Evolutionary conservation across 35 echinoderm and acorn worm genomes (phyloP).

Genomic region (Nesometra sesokonis): DNA sequence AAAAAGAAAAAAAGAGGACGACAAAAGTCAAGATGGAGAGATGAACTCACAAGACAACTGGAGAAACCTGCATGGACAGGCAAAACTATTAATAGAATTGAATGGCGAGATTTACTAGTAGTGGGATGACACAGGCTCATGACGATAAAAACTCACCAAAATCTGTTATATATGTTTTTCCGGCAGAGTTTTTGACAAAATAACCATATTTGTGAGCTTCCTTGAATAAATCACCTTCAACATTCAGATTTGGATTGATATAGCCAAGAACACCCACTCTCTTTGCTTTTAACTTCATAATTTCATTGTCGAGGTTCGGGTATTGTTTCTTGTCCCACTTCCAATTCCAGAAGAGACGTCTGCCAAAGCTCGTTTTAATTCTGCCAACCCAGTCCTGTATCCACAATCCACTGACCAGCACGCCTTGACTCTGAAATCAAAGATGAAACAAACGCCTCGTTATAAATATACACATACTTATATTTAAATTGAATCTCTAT

Average conservation of each 20-base stretch:
- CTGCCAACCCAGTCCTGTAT: slow-evolving; percentile 92
- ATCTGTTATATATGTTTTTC: slow-evolving; percentile 71
- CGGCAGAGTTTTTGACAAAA: slow-evolving; percentile 54
- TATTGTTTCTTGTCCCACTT: slow-evolving; percentile 89
- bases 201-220: slow-evolving; percentile 47
- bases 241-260: slow-evolving; percentile 75
- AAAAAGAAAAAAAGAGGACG: no score
- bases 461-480: no score
- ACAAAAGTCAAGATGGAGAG: no score
- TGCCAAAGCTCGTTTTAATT: slow-evolving; percentile 77
- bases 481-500: no score
- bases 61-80: no score
- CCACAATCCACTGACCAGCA: slow-evolving; percentile 70
- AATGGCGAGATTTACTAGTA: no score
- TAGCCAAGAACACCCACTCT: slow-evolving; percentile 55
- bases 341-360: slow-evolving; percentile 96
- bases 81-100: no score
- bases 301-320: slow-evolving; percentile 59
- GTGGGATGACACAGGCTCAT: no score
- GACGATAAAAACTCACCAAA: slow-evolving; percentile 85
- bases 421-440: slow-evolving; percentile 37
- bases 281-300: slow-evolving; percentile 45
- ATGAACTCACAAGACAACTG: no score
- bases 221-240: slow-evolving; percentile 63
- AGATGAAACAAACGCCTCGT: not conserved